Evolutionary conservation across 2,888 invertebrate genomes (phyloP).

Genomic region (Tiliacea aurago): DNA sequence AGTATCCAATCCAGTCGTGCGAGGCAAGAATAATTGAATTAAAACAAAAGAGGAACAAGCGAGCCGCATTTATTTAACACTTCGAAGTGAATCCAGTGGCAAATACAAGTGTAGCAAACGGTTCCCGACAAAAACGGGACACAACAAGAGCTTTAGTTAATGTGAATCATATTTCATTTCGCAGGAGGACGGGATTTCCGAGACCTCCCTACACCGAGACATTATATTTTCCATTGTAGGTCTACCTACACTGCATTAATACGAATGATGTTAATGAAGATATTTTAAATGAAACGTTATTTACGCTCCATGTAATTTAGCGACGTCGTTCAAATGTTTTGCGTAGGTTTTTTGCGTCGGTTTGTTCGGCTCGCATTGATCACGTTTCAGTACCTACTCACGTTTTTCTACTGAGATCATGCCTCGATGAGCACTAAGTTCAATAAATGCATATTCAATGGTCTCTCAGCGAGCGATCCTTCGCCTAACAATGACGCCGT

Average conservation of each 20-base stretch:
- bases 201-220: slow-evolving; percentile 73
- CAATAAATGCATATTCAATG: slow-evolving; percentile 59
- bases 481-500: slow-evolving; percentile 27
- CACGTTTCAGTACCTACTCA: slow-evolving; percentile 32
- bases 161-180: slow-evolving; percentile 87
- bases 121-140: slow-evolving; percentile 83
- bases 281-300: slow-evolving; percentile 68
- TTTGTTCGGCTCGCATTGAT: slow-evolving; percentile 36
- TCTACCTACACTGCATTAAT: slow-evolving; percentile 76
- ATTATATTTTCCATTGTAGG: slow-evolving; percentile 75
- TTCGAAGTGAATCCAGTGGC: slow-evolving; percentile 76
- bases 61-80: slow-evolving; percentile 74
- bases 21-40: slow-evolving; percentile 72
- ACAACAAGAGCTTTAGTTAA: slow-evolving; percentile 85
- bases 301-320: slow-evolving; percentile 56
- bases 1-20: slow-evolving; percentile 66
- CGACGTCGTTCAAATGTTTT: slow-evolving; percentile 58
- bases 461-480: slow-evolving; percentile 17
- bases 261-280: slow-evolving; percentile 78
- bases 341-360: slow-evolving; percentile 33
- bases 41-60: slow-evolving; percentile 71
- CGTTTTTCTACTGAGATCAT: slow-evolving; percentile 53
- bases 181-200: slow-evolving; percentile 80
- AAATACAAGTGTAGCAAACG: slow-evolving; percentile 79
- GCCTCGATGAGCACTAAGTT: slow-evolving; percentile 46